A percentile compares a stretch with the other conserved stretches of the same genome.
Evolutionary conservation across 30 jellyfish, hydroid and myxozoan species (phyloP).

Genomic region (Rhopilema esculentum): DNA sequence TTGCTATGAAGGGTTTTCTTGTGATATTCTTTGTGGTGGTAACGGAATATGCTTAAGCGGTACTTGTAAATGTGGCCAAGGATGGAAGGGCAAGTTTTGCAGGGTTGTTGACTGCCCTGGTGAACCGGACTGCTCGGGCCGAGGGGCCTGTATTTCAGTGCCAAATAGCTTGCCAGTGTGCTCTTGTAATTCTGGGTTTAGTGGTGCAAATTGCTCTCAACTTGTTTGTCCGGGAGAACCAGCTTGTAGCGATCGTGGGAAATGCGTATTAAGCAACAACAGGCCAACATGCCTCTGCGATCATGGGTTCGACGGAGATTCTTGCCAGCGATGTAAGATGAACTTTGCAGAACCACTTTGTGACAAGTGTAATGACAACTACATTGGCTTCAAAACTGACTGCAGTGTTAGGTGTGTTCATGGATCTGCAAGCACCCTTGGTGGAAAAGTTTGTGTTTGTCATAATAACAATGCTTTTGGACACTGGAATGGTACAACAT

Average conservation of each 20-base stretch:
- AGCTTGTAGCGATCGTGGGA: slow-evolving; percentile 61
- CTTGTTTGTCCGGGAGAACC: slow-evolving; percentile 77
- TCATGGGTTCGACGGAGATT: slow-evolving; percentile 68
- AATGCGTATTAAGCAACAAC: slow-evolving; percentile 30
- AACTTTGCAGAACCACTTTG: slow-evolving; percentile 63
- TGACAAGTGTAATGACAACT: slow-evolving; percentile 51
- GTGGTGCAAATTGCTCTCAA: slow-evolving; percentile 59
- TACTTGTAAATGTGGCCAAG: slow-evolving; percentile 46
- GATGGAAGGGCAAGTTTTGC: slow-evolving; percentile 73
- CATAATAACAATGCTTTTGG: slow-evolving; percentile 33
- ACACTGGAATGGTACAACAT: slow-evolving; percentile 64
- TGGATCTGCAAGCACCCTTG: slow-evolving; percentile 42
- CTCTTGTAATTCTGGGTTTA: slow-evolving; percentile 71
- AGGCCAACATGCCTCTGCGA: slow-evolving; percentile 60
- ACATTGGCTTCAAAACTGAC: slow-evolving; percentile 68
- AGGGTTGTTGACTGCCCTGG: slow-evolving; percentile 68
- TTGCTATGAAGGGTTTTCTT: slow-evolving; percentile 68
- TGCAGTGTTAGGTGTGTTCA: slow-evolving; percentile 64
- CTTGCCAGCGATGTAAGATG: slow-evolving; percentile 59
- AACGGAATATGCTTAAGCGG: slow-evolving; percentile 36
- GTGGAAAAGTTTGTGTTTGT: slow-evolving; percentile 64
- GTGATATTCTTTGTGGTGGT: slow-evolving; percentile 66
- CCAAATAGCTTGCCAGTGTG: slow-evolving; percentile 62
- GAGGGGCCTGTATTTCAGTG: slow-evolving; percentile 70
- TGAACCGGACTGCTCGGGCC: slow-evolving; percentile 70